phyloP scores from a whole-genome alignment of 92 coral and sea anemone genomes.

The Siderastrea radians region DNA sequence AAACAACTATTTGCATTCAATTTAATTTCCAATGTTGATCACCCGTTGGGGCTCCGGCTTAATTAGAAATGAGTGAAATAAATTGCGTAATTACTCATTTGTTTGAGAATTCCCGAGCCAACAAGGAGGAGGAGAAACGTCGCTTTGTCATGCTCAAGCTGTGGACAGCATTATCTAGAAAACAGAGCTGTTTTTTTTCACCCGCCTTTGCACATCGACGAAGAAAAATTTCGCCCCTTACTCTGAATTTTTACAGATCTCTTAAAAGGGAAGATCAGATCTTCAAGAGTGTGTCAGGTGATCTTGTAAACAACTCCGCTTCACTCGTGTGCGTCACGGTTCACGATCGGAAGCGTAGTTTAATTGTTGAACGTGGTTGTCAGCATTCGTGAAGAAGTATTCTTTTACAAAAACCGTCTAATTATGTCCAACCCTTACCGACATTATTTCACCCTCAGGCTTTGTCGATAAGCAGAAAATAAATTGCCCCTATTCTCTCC shows the following conservation, averaged over 20 bases:
- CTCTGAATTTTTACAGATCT: not conserved
- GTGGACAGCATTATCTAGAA: conserved; percentile 14
- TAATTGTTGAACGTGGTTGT: conserved; percentile 15
- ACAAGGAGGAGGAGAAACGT: not conserved
- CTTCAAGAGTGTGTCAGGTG: not conserved
- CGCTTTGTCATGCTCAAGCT: conserved; percentile 12
- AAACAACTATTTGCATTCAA: not conserved
- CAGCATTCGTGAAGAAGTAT: conserved; percentile 11
- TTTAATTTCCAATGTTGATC: conserved; percentile 23
- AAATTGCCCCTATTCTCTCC: conserved; percentile 17
- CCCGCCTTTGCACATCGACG: not conserved
- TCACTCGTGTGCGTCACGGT: conserved; percentile 11
- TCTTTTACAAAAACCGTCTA: conserved; percentile 33
- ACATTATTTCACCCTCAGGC: conserved; percentile 30
- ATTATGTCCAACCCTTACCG: conserved; percentile 10
- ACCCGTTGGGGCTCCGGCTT: conserved; percentile 27
- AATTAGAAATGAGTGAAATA: conserved; percentile 28
- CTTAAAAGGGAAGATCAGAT: not conserved
- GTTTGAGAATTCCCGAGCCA: conserved; percentile 14
- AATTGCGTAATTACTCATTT: conserved; percentile 33
- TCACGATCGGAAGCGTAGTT: conserved; percentile 27
- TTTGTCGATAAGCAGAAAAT: conserved; percentile 26
- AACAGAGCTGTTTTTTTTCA: not conserved
- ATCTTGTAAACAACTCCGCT: conserved; percentile 1
- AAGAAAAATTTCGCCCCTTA: not conserved